phyloP scores from a whole-genome alignment of 2,113 vertebrate genomes.

The Scartelaos histophorus region DNA sequence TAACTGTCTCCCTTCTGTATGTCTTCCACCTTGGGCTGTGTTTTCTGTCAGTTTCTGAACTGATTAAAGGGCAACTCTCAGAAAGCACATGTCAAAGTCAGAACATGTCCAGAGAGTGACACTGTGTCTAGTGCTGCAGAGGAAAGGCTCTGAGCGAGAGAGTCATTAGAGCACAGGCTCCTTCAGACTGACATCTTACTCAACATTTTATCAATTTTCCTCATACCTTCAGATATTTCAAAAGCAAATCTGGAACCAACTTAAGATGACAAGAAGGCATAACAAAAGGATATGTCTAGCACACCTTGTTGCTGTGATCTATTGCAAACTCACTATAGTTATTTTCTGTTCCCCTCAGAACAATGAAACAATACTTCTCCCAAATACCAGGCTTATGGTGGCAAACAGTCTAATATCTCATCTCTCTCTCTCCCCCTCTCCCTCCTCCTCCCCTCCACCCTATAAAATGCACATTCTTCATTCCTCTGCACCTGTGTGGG shows the following conservation, averaged over 20 bases:
- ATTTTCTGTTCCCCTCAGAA: slow-evolving; percentile 58
- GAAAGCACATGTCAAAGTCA: slow-evolving; percentile 38
- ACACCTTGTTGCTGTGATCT: slow-evolving; percentile 62
- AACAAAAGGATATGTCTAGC: slow-evolving; percentile 49
- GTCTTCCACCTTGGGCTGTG: slow-evolving; percentile 40
- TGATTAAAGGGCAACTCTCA: slow-evolving; percentile 49
- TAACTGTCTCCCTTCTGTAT: slow-evolving; percentile 35
- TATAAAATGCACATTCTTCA: slow-evolving; percentile 31
- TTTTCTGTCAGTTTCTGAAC: slow-evolving; percentile 46
- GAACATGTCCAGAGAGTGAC: slow-evolving; percentile 34
- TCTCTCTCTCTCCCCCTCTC: slow-evolving; percentile 44
- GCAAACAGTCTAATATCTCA: slow-evolving; percentile 72
- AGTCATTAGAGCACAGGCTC: slow-evolving; percentile 17
- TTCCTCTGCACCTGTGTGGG: slow-evolving; percentile 48
- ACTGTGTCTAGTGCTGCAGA: slow-evolving; percentile 26
- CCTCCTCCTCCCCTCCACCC: slow-evolving; percentile 26
- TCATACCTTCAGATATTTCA: slow-evolving; percentile 32
- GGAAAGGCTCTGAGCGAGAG: slow-evolving; percentile 21
- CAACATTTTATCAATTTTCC: slow-evolving; percentile 17
- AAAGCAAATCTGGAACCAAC: slow-evolving; percentile 43
- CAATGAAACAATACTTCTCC: slow-evolving; percentile 71
- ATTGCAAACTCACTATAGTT: slow-evolving; percentile 52
- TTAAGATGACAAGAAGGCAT: slow-evolving; percentile 52
- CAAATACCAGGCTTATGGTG: slow-evolving; percentile 56
- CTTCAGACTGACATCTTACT: slow-evolving; percentile 31